Evolutionary conservation across 2,113 vertebrate species (phyloP).

Genomic region (Thalassoma bifasciatum): DNA sequence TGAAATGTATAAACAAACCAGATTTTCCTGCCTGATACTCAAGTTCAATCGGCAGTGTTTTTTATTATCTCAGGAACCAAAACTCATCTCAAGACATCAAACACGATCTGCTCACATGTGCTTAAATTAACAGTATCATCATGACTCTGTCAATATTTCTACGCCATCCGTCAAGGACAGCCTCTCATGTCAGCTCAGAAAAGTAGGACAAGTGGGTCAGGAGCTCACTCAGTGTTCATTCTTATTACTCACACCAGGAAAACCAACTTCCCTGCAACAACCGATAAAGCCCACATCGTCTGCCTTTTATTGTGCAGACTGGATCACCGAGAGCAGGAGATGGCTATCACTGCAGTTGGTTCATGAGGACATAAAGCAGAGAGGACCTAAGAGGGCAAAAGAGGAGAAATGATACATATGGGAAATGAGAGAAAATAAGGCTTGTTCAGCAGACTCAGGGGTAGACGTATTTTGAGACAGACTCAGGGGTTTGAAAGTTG

Average conservation of each 20-base stretch:
- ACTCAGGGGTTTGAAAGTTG: slow-evolving; percentile 19
- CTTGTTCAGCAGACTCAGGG: slow-evolving; percentile 12
- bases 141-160: slow-evolving; percentile 54
- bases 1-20: slow-evolving; percentile 14
- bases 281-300: slow-evolving; percentile 37
- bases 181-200: slow-evolving; percentile 38
- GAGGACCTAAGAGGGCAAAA: slow-evolving; percentile 11
- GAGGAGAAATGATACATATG: slow-evolving; percentile 40
- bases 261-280: slow-evolving; percentile 54
- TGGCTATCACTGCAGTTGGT: slow-evolving; percentile 24
- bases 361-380: slow-evolving; percentile 34
- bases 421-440: slow-evolving; percentile 8
- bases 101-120: slow-evolving; percentile 14
- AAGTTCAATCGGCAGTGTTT: slow-evolving; percentile 6
- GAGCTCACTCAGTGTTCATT: slow-evolving; percentile 42
- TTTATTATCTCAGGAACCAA: background rate
- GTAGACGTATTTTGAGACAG: slow-evolving; percentile 25
- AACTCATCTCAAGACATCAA: slow-evolving; percentile 10
- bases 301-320: slow-evolving; percentile 22
- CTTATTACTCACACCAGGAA: slow-evolving; percentile 30
- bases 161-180: slow-evolving; percentile 29
- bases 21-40: slow-evolving; percentile 16
- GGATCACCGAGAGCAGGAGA: slow-evolving; percentile 43
- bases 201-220: slow-evolving; percentile 61
- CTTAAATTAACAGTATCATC: slow-evolving; percentile 40